These are phyloP conservation scores for Erynnis tages DNA, from an alignment of 2,888 invertebrate species.

Conservation along the genomic window DNA sequence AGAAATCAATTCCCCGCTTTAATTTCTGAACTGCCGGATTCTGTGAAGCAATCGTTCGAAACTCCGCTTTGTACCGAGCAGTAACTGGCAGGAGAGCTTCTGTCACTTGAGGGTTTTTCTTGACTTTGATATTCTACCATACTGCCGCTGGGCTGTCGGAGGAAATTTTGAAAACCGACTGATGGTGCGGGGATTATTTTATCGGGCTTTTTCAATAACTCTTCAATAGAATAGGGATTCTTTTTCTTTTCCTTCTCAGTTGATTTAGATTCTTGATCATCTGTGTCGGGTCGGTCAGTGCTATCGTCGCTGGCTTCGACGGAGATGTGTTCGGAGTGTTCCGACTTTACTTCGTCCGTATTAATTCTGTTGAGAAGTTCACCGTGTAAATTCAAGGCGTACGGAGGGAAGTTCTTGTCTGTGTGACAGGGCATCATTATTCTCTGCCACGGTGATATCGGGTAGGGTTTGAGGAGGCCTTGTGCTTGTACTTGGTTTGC, in stretches of 20 bases:
- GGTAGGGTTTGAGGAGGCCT: constrained; percentile 74
- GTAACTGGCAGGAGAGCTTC: constrained; percentile 73
- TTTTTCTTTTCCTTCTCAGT: constrained; percentile 82
- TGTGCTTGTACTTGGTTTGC: constrained; percentile 77
- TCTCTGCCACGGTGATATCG: constrained; percentile 81
- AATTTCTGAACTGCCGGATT: constrained; percentile 62
- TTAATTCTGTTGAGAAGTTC: constrained; percentile 64
- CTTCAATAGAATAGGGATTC: constrained; percentile 94
- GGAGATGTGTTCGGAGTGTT: constrained; percentile 71
- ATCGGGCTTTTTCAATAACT: constrained; percentile 90
- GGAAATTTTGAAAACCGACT: constrained; percentile 64
- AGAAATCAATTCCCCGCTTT: constrained; percentile 60
- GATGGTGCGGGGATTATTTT: constrained; percentile 75
- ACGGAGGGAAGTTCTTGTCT: constrained; percentile 63
- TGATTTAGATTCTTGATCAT: constrained; percentile 60
- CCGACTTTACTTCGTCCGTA: constrained; percentile 68
- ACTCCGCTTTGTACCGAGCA: constrained; percentile 67
- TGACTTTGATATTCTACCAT: constrained; percentile 72
- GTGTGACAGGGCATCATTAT: constrained; percentile 80
- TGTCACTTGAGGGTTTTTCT: constrained; percentile 59
- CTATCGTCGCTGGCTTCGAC: constrained; percentile 83
- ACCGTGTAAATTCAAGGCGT: constrained; percentile 60
- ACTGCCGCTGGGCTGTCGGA: constrained; percentile 82
- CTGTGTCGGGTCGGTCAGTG: constrained; percentile 75
- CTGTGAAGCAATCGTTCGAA: constrained; percentile 68